These are phyloP conservation scores for Drosophila nr. perissopoda DNA, from an alignment of 2,888 invertebrate species.

Conservation along the genomic window DNA sequence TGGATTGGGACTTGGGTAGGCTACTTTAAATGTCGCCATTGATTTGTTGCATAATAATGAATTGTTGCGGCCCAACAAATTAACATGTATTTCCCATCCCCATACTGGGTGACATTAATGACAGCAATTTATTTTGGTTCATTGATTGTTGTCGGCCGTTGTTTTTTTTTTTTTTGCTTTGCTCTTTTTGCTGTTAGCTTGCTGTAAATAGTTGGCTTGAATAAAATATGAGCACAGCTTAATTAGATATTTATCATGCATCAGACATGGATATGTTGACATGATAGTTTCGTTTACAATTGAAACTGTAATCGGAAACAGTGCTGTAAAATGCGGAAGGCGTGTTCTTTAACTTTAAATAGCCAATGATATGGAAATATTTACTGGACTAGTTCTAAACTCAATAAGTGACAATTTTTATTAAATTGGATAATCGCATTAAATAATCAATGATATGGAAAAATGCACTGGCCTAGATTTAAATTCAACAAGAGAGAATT, in stretches of 20 bases:
- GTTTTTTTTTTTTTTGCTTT: slow-evolving; percentile 4
- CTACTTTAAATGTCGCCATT: slow-evolving; percentile 37
- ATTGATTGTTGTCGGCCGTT: slow-evolving; percentile 58
- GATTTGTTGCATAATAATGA: slow-evolving; percentile 68
- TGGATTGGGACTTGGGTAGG: slow-evolving; percentile 11
- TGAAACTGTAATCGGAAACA: slow-evolving; percentile 2
- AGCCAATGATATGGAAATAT: neutral
- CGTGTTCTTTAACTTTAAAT: neutral
- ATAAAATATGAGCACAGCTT: slow-evolving; percentile 13
- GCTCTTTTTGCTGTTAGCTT: slow-evolving; percentile 45
- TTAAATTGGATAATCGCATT: neutral
- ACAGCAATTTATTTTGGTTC: slow-evolving; percentile 59
- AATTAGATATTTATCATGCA: slow-evolving; percentile 25
- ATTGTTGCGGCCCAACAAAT: slow-evolving; percentile 60
- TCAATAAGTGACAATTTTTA: neutral
- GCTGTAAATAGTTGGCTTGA: slow-evolving; percentile 22
- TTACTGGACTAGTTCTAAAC: neutral
- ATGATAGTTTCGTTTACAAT: slow-evolving; percentile 14
- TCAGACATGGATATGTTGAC: slow-evolving; percentile 15
- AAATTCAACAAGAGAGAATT: neutral
- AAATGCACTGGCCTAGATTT: neutral
- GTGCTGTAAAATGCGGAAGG: neutral
- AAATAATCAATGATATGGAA: neutral
- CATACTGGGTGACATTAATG: slow-evolving; percentile 53
- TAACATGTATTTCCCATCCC: slow-evolving; percentile 59